phyloP scores from a whole-genome alignment of 2,797 vertebrate species.

The Gila robusta region DNA sequence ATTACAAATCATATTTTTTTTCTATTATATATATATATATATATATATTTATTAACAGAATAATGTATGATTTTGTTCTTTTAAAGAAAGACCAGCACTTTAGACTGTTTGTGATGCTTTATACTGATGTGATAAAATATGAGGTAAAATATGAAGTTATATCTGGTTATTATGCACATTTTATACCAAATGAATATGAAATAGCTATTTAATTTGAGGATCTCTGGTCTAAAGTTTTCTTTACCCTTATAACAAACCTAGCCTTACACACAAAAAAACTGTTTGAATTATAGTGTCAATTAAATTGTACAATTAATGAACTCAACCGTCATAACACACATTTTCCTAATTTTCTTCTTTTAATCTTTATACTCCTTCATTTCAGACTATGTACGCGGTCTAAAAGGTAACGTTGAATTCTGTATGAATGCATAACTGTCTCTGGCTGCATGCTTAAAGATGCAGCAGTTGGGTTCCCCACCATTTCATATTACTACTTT shows the following conservation, averaged over 20 bases:
- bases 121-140: background rate
- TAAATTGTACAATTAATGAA: background rate
- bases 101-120: background rate
- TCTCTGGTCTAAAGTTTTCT: background rate
- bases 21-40: background rate
- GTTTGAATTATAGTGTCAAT: background rate
- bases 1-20: too few species aligned
- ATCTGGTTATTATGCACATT: background rate
- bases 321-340: background rate
- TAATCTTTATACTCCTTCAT: constrained; percentile 74
- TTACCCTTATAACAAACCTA: background rate
- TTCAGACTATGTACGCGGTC: constrained; percentile 89
- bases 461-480: background rate
- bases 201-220: background rate
- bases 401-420: constrained; percentile 84
- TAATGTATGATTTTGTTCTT: background rate
- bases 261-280: background rate
- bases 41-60: background rate
- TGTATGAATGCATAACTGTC: constrained; percentile 76
- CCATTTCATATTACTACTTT: background rate
- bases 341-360: constrained; percentile 67
- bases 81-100: background rate
- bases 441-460: constrained; percentile 75
- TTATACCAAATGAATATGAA: background rate
- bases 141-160: background rate